Evolutionary conservation across 2,797 vertebrate genomes (phyloP).

Genomic region (Gymnothorax javanicus): DNA sequence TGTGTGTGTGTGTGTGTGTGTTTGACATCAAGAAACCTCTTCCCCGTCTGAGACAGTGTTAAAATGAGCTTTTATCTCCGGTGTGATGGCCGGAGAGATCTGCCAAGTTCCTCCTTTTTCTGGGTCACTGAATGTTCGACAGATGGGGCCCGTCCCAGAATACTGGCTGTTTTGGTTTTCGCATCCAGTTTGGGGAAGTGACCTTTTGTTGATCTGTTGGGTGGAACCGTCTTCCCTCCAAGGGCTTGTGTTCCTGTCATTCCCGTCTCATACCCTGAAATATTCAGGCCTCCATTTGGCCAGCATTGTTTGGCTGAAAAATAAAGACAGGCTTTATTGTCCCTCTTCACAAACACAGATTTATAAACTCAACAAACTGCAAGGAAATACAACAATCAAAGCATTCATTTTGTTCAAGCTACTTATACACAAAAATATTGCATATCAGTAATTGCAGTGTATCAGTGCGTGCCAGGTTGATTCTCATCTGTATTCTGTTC

Average conservation of each 20-base stretch:
- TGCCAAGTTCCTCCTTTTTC: neutral
- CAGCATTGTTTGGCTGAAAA: neutral
- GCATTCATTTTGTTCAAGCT: neutral
- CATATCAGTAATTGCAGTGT: no score
- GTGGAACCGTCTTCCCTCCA: neutral
- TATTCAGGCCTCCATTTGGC: neutral
- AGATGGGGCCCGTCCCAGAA: neutral
- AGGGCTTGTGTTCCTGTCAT: neutral
- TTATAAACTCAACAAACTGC: neutral
- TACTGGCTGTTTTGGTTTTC: neutral
- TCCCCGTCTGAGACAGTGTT: neutral
- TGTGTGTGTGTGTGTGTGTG: neutral
- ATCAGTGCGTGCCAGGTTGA: no score
- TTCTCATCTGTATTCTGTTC: no score
- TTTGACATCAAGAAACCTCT: neutral
- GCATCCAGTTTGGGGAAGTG: neutral
- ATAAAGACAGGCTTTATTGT: neutral
- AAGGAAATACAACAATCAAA: neutral
- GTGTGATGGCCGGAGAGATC: neutral
- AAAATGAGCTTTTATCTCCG: neutral
- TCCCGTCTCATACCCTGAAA: neutral
- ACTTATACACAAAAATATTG: no score
- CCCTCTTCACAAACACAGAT: constrained; percentile 1
- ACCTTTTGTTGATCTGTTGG: neutral
- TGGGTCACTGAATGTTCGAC: neutral